These are phyloP conservation scores for Rana temporaria DNA, from an alignment of 2,113 vertebrate genomes.

Conservation along the genomic window DNA sequence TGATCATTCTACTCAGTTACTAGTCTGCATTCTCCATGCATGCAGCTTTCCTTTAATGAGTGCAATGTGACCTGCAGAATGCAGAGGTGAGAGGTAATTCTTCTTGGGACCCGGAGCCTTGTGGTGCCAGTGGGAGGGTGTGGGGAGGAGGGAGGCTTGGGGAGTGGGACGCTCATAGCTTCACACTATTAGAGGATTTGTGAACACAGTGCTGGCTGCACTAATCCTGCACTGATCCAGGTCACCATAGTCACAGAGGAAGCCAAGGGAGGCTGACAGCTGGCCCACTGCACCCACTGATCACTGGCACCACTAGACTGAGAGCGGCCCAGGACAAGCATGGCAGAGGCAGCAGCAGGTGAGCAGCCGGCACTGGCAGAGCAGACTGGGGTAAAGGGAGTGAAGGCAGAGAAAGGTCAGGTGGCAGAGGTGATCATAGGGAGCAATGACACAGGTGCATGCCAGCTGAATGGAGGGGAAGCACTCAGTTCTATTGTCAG, in stretches of 20 bases:
- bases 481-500: too few species aligned
- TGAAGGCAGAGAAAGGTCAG: not conserved
- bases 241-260: constrained; percentile 15
- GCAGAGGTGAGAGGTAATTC: not conserved
- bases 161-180: not conserved
- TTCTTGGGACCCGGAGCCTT: constrained; percentile 22
- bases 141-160: constrained; percentile 12
- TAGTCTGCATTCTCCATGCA: too few species aligned
- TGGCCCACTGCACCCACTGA: not conserved
- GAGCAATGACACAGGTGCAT: constrained; percentile 12
- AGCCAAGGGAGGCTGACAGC: constrained; percentile 6
- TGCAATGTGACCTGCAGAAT: constrained; percentile 22
- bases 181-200: constrained; percentile 52
- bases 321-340: not conserved
- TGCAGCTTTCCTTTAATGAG: too few species aligned
- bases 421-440: not conserved
- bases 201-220: constrained; percentile 41
- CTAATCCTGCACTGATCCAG: constrained; percentile 50
- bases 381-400: not conserved
- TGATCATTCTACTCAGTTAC: too few species aligned
- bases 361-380: constrained; percentile 10
- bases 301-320: not conserved
- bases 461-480: not conserved
- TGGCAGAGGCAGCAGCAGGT: constrained; percentile 43
- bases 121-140: constrained; percentile 50